Conservation (phyloP, 2,113 vertebrate species). For the Grammomys dolichurus region DNA sequence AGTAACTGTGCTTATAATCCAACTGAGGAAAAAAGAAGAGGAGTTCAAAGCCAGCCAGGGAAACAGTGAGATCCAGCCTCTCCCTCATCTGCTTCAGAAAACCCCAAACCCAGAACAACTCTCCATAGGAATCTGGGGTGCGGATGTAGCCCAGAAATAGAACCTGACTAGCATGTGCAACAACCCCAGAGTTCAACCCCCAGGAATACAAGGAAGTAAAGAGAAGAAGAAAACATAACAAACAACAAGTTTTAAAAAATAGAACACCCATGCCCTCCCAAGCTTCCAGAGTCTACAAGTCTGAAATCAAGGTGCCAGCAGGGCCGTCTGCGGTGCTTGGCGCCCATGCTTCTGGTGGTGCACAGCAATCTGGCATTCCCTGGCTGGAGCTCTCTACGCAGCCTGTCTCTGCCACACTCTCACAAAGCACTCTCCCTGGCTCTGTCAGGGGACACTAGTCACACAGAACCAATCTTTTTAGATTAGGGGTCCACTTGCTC, state of each 20-base stretch:
- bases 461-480: neutral
- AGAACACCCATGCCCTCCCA: neutral
- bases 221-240: neutral
- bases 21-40: neutral
- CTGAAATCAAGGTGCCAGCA: neutral
- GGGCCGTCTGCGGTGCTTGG: neutral
- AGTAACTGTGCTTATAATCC: neutral
- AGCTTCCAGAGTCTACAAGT: neutral
- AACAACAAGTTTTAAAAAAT: neutral
- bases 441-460: neutral
- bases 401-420: neutral
- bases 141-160: neutral
- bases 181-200: neutral
- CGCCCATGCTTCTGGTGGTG: too few relatives aligned
- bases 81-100: neutral
- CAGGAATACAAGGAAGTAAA: neutral
- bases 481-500: neutral
- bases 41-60: neutral
- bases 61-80: neutral
- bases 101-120: neutral
- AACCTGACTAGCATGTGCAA: neutral
- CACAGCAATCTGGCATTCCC: neutral
- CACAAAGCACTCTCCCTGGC: neutral
- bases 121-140: neutral
- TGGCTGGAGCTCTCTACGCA: neutral